Evolutionary conservation across 1,140 invertebrate genomes (phyloP).

Genomic region (Mamestra configurata): DNA sequence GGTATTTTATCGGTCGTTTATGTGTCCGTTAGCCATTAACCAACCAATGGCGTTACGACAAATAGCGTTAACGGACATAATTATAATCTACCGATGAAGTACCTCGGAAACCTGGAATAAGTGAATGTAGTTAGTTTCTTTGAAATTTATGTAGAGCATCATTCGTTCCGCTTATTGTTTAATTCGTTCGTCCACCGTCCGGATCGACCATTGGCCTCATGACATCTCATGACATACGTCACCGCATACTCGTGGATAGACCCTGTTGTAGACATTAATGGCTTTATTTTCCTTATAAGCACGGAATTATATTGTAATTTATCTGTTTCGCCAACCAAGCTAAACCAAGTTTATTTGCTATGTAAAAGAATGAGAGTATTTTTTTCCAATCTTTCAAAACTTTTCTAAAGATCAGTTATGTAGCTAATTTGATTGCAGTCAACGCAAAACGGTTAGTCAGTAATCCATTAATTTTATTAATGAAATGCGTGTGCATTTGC

Average conservation of each 20-base stretch:
- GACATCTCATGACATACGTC: slow-evolving; percentile 49
- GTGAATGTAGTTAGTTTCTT: not conserved
- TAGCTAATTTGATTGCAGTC: too few species aligned
- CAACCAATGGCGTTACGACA: too few species aligned
- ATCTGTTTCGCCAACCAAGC: not conserved
- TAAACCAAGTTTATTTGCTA: not conserved
- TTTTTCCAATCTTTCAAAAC: not conserved
- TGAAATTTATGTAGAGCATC: slow-evolving; percentile 16
- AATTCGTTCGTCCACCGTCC: not conserved
- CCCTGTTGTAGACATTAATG: slow-evolving; percentile 33
- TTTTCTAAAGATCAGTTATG: not conserved
- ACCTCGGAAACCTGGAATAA: not conserved
- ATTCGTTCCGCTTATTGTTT: not conserved
- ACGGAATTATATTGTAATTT: slow-evolving; percentile 8
- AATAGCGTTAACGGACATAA: too few species aligned
- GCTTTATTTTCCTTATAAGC: slow-evolving; percentile 30
- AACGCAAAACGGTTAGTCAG: too few species aligned
- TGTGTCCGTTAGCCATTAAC: too few species aligned
- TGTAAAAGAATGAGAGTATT: not conserved
- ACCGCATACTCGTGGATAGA: slow-evolving; percentile 5
- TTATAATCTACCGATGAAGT: too few species aligned
- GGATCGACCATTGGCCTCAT: slow-evolving; percentile 30
- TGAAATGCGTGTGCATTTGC: too few species aligned
- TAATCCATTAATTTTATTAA: too few species aligned
- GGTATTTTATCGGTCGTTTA: too few species aligned